Conservation (phyloP, 1,140 invertebrate species). For the Papilio polytes region DNA sequence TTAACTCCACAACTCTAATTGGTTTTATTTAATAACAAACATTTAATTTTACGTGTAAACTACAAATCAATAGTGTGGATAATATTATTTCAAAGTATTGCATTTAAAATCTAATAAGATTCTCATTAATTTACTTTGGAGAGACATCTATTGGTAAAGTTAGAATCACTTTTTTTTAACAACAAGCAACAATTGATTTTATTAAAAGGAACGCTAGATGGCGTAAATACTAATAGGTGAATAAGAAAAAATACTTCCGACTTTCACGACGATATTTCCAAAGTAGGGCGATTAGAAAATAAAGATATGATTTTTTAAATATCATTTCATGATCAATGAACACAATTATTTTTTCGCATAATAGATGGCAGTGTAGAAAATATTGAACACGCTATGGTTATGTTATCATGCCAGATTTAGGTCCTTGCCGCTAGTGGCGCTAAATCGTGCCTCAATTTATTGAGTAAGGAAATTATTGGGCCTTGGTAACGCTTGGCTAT, state of each 20-base stretch:
- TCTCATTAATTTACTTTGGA: not conserved
- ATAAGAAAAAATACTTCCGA: not conserved
- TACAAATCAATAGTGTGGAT: not conserved
- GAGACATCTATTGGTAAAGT: not conserved
- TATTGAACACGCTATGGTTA: constrained; percentile 17
- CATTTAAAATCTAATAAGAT: not conserved
- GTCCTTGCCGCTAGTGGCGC: not conserved
- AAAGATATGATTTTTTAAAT: no score
- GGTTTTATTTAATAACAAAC: not conserved
- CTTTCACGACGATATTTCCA: not conserved
- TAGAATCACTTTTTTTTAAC: not conserved
- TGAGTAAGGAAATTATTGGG: constrained; percentile 95
- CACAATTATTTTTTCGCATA: not conserved
- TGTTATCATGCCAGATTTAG: not conserved
- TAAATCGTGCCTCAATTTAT: constrained; percentile 91
- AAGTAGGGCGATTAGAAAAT: not conserved
- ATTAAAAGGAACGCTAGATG: not conserved
- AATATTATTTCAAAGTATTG: not conserved
- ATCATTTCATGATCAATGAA: no score
- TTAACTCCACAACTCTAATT: not conserved
- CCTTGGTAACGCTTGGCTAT: constrained; percentile 92
- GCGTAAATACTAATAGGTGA: not conserved
- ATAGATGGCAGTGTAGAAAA: constrained; percentile 16
- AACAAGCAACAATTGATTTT: not conserved
- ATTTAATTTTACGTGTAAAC: not conserved